Conservation (phyloP, 2,888 invertebrate species). For the Xylophagus ater region DNA sequence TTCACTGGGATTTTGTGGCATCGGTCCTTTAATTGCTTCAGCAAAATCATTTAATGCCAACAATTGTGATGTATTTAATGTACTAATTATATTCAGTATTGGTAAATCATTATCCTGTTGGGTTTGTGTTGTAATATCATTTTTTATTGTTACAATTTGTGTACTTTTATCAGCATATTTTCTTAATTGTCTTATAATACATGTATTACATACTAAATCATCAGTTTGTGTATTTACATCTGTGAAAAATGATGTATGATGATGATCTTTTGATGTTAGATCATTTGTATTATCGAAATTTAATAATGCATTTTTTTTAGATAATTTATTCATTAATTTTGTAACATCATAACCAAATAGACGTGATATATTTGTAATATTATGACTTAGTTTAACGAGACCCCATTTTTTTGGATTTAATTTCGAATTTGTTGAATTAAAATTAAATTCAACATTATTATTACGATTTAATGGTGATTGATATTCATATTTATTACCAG, state of each 20-base stretch:
- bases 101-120: conserved; percentile 6
- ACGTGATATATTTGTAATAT: conserved; percentile 6
- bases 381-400: conserved; percentile 5
- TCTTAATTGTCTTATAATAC: conserved; percentile 9
- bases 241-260: conserved; percentile 6
- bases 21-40: conserved; percentile 8
- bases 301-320: background rate
- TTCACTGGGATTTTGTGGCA: conserved; percentile 7
- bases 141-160: conserved; percentile 2
- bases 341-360: conserved; percentile 11
- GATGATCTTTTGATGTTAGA: background rate
- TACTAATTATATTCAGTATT: conserved; percentile 4
- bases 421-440: conserved; percentile 7
- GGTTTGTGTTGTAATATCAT: background rate
- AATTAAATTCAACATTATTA: conserved; percentile 7
- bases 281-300: background rate
- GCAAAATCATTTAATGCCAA: conserved; percentile 14
- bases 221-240: conserved; percentile 10
- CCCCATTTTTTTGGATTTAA: conserved; percentile 11
- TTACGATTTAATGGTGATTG: conserved; percentile 11
- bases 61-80: conserved; percentile 13
- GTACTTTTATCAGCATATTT: conserved; percentile 4
- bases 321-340: conserved; percentile 7
- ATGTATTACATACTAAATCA: conserved; percentile 5
- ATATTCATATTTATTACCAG: conserved; percentile 3